Base-by-base conservation (phyloP, 1,140 invertebrate genomes). In the Drosophila neocordata region DNA sequence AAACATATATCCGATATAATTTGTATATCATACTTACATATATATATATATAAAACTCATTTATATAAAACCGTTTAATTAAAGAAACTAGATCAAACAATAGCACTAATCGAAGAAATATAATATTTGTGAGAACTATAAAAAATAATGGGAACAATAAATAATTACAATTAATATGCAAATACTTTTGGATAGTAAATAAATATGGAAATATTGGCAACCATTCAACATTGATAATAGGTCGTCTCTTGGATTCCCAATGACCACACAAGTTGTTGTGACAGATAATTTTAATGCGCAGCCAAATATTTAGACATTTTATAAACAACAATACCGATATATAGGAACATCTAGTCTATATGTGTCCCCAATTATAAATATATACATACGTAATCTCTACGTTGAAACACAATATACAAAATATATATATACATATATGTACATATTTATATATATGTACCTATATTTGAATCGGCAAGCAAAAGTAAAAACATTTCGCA, bases 281-380 rank as follows among this genome's bases (percentile, higher is more conserved):
- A 59, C 22, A 59, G 56, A 60, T 73, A 13, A 56, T 38, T 69
- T 64, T 64, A 69, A 73, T 65, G 61, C 71, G 37, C 71, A 70
- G 55, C 24, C 51, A 73, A 61, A 73, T 65, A 70, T 73, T 73
- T 73, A 60, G 71, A 73, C 60, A 70, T 27, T 48, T 31, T 57
- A 65, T 34, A 34, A 12, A 44, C 37, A 44, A n/a, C 48, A 60
- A 60, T 51, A 20, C 27, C 4, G 13, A 52, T 65, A 37, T 60
- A 56, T 41, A 22, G 22, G n/a, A 60, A 34, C 27, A 48, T 63
- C 1, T 35, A 15, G 20, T 27, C 12, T 53, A 15, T 55, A 15
- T 34, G n/a, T 13, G 24, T 15, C 53, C 53, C 8, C 27, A 22
- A 24, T 53, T 13, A 22, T 27, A 24, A 53, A 27, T n/a, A 27